phyloP scores from a whole-genome alignment of 2,888 invertebrate species.

The Andrena bicolor region DNA sequence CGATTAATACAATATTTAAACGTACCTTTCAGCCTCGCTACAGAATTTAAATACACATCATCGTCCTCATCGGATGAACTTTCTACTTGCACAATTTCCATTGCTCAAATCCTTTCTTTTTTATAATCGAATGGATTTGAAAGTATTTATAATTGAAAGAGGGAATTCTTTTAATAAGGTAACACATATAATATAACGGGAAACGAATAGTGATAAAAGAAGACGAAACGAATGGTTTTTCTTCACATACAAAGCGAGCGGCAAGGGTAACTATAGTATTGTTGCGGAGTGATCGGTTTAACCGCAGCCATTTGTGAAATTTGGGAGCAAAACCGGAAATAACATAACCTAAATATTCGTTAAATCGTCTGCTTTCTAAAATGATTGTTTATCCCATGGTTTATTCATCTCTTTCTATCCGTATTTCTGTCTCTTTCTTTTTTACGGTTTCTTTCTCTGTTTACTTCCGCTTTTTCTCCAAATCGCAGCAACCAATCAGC shows the following conservation, averaged over 20 bases:
- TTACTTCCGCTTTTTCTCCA: too few relatives aligned
- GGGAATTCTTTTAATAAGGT: neutral
- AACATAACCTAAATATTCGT: too few relatives aligned
- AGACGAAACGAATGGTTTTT: neutral
- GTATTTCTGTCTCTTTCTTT: too few relatives aligned
- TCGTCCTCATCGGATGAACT: constrained; percentile 63
- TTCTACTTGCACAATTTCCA: constrained; percentile 24
- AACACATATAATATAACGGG: too few relatives aligned
- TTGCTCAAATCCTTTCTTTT: neutral
- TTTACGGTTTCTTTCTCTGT: too few relatives aligned
- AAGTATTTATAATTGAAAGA: neutral
- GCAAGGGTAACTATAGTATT: constrained; percentile 37
- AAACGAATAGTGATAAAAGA: neutral
- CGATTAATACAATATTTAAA: neutral
- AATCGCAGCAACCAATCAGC: too few relatives aligned
- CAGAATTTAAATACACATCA: constrained; percentile 61
- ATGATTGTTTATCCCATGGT: too few relatives aligned
- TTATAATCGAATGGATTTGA: neutral
- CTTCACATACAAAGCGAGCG: neutral
- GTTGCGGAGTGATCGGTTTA: too few relatives aligned
- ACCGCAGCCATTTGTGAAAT: too few relatives aligned
- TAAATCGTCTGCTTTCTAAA: too few relatives aligned
- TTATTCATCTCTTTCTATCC: too few relatives aligned
- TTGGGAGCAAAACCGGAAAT: too few relatives aligned
- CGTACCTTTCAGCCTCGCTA: constrained; percentile 65